These are phyloP conservation scores for Diadophis punctatus DNA, from an alignment of 2,113 vertebrate genomes.

Conservation along the genomic window DNA sequence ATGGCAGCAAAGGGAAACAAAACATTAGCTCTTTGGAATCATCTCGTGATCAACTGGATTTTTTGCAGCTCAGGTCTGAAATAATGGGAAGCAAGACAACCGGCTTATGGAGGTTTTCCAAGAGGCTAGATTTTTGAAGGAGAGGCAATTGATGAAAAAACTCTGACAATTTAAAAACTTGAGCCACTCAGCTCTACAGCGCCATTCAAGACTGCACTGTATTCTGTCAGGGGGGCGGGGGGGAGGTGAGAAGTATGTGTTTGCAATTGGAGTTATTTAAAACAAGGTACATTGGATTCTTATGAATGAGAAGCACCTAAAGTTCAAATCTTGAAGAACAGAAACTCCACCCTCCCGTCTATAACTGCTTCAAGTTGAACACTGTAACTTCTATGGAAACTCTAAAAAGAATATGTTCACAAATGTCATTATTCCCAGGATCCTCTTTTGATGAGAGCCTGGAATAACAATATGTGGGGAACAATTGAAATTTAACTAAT, in stretches of 20 bases:
- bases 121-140: not conserved
- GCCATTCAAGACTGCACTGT: not conserved
- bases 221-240: not conserved
- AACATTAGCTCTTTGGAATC: not conserved
- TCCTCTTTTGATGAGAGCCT: not conserved
- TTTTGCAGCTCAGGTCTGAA: not conserved
- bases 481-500: not conserved
- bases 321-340: not conserved
- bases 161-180: not conserved
- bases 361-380: not conserved
- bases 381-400: not conserved
- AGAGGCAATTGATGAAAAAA: not conserved
- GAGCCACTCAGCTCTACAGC: not conserved
- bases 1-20: not conserved
- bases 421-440: not conserved
- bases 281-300: not conserved
- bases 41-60: not conserved
- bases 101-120: not conserved
- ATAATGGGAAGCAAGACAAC: not conserved
- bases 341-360: not conserved
- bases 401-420: not conserved
- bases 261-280: not conserved
- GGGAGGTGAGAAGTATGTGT: not conserved
- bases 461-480: slow-evolving; percentile 14
- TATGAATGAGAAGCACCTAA: not conserved